These are phyloP conservation scores for Ctena decussata DNA, from an alignment of 2,888 invertebrate genomes.

Conservation along the genomic window DNA sequence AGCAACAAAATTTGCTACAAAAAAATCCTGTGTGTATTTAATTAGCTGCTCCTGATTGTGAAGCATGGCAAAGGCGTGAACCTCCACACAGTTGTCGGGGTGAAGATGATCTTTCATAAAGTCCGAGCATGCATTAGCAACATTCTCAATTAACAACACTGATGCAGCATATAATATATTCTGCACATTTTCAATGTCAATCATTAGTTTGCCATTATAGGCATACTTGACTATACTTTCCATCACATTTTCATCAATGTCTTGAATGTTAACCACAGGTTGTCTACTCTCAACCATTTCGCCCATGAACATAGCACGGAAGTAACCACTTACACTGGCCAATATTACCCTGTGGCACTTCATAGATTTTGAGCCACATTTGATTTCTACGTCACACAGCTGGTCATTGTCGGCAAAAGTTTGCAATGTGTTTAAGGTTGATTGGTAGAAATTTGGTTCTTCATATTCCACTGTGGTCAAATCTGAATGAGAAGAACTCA, in stretches of 20 bases:
- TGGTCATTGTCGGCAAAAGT: conserved; percentile 80
- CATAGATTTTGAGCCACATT: conserved; percentile 77
- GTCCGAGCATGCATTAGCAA: conserved; percentile 87
- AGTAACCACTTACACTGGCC: conserved; percentile 87
- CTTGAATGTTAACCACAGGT: conserved; percentile 82
- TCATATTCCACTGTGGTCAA: conserved; percentile 40
- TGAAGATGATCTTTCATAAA: conserved; percentile 87
- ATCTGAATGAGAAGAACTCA: background rate
- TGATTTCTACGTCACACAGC: conserved; percentile 86
- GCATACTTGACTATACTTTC: conserved; percentile 87
- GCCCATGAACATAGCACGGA: conserved; percentile 87
- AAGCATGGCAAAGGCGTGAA: conserved; percentile 87
- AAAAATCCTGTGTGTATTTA: conserved; percentile 83
- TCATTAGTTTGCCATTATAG: conserved; percentile 86
- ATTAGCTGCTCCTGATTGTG: conserved; percentile 86
- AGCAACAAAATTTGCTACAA: conserved; percentile 83
- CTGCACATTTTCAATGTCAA: conserved; percentile 87
- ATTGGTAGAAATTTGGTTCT: conserved; percentile 60
- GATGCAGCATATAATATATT: conserved; percentile 87
- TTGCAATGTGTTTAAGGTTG: conserved; percentile 75
- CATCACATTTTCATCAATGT: conserved; percentile 85
- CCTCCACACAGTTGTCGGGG: conserved; percentile 87
- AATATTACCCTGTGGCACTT: conserved; percentile 87
- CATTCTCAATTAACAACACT: conserved; percentile 87
- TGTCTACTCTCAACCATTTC: conserved; percentile 86